Evolutionary conservation across 2,113 vertebrate species (phyloP).

Genomic region (Lampris megalopsis): DNA sequence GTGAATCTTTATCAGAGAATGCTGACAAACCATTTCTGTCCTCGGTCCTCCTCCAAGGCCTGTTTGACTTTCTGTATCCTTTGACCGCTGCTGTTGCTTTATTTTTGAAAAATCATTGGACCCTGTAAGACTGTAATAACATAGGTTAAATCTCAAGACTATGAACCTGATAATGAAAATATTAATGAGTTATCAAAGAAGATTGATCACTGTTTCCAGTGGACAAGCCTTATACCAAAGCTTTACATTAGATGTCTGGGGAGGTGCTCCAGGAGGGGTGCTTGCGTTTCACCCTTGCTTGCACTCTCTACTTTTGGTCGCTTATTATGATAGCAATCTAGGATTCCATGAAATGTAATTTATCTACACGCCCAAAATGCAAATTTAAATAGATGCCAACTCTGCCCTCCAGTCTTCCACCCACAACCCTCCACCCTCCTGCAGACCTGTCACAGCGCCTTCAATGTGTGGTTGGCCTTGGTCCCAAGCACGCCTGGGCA

Average conservation of each 20-base stretch:
- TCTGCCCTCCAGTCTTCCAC: constrained; percentile 37
- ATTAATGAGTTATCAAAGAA: background rate
- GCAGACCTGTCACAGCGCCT: constrained; percentile 52
- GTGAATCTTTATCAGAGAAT: constrained; percentile 52
- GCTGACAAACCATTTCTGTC: constrained; percentile 45
- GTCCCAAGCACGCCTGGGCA: constrained; percentile 74
- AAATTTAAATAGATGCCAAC: constrained; percentile 53
- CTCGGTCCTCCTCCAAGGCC: constrained; percentile 55
- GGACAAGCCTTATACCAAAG: too few species aligned
- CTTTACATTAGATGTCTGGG: background rate
- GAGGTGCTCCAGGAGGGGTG: too few species aligned
- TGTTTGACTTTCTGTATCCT: constrained; percentile 35
- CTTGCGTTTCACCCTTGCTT: constrained; percentile 15
- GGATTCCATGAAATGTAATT: constrained; percentile 4
- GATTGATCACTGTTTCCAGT: too few species aligned
- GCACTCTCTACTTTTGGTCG: constrained; percentile 5
- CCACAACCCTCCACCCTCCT: constrained; percentile 56
- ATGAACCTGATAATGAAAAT: background rate
- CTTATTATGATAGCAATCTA: background rate
- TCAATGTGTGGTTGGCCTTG: constrained; percentile 70
- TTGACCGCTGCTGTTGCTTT: background rate
- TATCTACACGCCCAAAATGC: constrained; percentile 38
- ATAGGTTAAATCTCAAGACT: background rate
- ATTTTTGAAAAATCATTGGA: too few species aligned
- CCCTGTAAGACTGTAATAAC: too few species aligned